Percentiles rank a stretch among this genome's conserved stretches.
Evolutionary conservation across 1,140 invertebrate species (phyloP).

Genomic region (Bombus ignitus): DNA sequence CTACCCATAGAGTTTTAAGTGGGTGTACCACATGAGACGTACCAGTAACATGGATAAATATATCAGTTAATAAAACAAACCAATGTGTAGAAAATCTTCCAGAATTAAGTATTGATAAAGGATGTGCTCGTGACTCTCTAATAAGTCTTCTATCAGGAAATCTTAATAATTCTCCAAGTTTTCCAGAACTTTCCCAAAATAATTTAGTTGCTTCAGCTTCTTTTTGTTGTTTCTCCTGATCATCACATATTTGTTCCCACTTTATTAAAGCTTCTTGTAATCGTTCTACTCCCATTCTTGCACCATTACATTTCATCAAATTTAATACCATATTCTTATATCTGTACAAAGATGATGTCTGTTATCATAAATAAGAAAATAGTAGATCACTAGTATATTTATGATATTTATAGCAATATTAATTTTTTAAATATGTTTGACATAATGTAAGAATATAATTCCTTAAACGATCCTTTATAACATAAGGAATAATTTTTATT

Average conservation of each 20-base stretch:
- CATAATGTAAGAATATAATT: background rate
- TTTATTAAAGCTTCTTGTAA: conserved; percentile 80
- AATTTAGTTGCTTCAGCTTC: conserved; percentile 88
- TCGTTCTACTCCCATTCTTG: conserved; percentile 75
- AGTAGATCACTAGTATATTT: background rate
- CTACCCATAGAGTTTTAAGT: conserved; percentile 91
- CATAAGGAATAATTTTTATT: background rate
- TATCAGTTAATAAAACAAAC: conserved; percentile 90
- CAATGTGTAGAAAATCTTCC: conserved; percentile 88
- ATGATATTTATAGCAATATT: background rate
- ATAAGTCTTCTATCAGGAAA: conserved; percentile 88
- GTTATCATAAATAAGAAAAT: conserved; percentile 25
- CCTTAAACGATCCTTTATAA: background rate
- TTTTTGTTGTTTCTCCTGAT: conserved; percentile 85
- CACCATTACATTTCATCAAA: conserved; percentile 75
- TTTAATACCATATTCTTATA: conserved; percentile 76
- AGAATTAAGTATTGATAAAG: conserved; percentile 87
- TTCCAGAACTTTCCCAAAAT: conserved; percentile 90
- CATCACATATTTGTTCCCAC: conserved; percentile 85
- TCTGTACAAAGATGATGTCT: conserved; percentile 64
- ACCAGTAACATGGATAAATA: conserved; percentile 88
- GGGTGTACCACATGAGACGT: conserved; percentile 85
- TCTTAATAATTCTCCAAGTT: conserved; percentile 86
- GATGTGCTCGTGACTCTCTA: conserved; percentile 88
- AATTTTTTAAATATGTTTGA: background rate